Evolutionary conservation across 2,797 vertebrate species (phyloP), one percentile per base, ranked within the genome.

Genomic region (Fundulus diaphanus): DNA sequence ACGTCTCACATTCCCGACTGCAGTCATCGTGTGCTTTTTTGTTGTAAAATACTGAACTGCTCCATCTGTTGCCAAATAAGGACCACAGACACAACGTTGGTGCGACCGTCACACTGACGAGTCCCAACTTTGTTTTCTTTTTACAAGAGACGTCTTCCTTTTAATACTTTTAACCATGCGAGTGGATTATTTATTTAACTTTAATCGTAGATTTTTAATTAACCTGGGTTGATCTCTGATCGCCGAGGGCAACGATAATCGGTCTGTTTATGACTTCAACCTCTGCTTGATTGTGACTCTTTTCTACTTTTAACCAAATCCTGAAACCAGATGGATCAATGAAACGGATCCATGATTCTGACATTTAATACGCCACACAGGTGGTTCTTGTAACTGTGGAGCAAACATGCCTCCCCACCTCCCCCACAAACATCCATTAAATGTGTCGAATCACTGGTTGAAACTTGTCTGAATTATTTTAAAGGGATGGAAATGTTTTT

Each of bases 161-260:
- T 72, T 70, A 71, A 78, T 74, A 71, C 82, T 85, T n/a, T 89
- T 82, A 88, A 90, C 82, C 84, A 80, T 85, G 79, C 44, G 42
- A 63, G 73, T 83, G 78, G 69, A 86, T 85, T 90, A 93, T 93
- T 92, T 93, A 93, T 92, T 89, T 90, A 88, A 87, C 76, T 85
- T 84, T 82, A 78, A 79, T 70, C 27, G 80, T 83, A 71, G 35
- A 54, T 79, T 87, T 86, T 86, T 70, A 84, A 79, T 84, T 72
- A 75, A 83, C 67, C 80, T 78, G 80, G 59, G 86, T 66, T 79
- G 51, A 44, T 84, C 54, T 87, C 44, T 79, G 54, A 78, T 87
- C 77, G 73, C 33, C 42, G 44, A 29, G 67, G 73, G 78, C 70
- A 46, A 85, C 15, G 79, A 85, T 87, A 83, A 91, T 88, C 74